Evolutionary conservation across 1,140 invertebrate species (phyloP), one percentile per base, ranked within the genome.

Genomic region (Drosophila mayri): DNA sequence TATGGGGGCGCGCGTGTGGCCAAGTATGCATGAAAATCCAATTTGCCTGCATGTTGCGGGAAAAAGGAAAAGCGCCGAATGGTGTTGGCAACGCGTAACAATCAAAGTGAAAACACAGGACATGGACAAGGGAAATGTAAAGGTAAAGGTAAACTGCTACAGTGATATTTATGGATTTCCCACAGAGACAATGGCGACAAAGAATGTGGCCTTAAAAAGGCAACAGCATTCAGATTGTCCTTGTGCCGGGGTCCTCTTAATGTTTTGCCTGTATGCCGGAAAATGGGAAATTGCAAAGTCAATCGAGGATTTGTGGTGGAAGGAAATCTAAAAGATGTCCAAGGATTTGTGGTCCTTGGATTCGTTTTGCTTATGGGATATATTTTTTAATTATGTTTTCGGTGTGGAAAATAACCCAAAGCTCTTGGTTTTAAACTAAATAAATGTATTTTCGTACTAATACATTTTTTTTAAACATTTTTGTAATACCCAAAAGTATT

Each of bases 1-100:
- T n/a, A 32, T 1, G 32, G 35, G 61, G 66, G 64, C 79, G 85
- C 79, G 85, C 80, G 80, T 88, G 85, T 84, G 84, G 80, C 84
- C 84, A 88, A 88, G 85, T 88, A 90, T 88, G 84, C 84, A 88
- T 88, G 80, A 88, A 88, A 88, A 88, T 88, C 84, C 84, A 90
- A 88, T 88, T 88, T 88, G 72, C 68, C 84, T 88, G 72, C 76
- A 79, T 81, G 74, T 65, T 49, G 58, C 28, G 58, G 16, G 22
- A 50, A 38, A 38, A 61, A 49, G 12, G n/a, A 66, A 67, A 64
- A 40, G 38, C 35, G 75, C 35, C 40, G 54, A 67, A 46, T 35
- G 35, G 60, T 52, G 55, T 38, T 43, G 79, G 71, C 79, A 83
- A 87, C 84, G 87, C 84, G 85, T 84, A 90, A 78, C 84, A 88